These are phyloP conservation scores for Dexiosoma caninum DNA, from an alignment of 2,888 invertebrate genomes.

Conservation along the genomic window DNA sequence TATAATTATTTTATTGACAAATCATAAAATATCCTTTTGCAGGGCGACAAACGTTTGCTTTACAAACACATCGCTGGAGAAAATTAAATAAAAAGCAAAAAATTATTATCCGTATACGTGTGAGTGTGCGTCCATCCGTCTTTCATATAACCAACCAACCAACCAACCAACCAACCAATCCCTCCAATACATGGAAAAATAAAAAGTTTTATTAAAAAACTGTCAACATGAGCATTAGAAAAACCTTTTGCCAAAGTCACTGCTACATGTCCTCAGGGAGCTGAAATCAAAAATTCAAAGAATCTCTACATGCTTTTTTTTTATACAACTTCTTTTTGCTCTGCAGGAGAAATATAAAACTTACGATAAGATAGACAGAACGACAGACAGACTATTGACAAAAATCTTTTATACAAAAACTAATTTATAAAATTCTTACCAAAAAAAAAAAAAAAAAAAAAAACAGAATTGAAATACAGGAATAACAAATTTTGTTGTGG, in stretches of 20 bases:
- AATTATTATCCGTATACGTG: too few relatives aligned
- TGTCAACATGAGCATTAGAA: conserved; percentile 55
- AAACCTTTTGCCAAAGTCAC: conserved; percentile 41
- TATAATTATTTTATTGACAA: conserved; percentile 2
- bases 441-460: conserved; percentile 4
- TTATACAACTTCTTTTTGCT: background rate
- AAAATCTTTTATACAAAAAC: conserved; percentile 54
- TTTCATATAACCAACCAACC: background rate
- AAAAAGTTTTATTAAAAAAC: conserved; percentile 59
- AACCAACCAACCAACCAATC: background rate
- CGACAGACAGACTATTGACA: conserved; percentile 40
- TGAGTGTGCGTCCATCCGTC: too few relatives aligned
- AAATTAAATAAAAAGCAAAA: background rate
- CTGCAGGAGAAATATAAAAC: background rate
- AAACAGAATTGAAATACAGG: background rate
- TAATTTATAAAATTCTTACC: conserved; percentile 57
- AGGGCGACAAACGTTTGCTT: background rate
- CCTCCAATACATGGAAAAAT: background rate
- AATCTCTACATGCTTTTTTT: conserved; percentile 28
- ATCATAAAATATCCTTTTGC: background rate
- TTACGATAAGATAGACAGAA: background rate
- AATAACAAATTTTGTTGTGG: background rate
- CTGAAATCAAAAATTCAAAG: conserved; percentile 60
- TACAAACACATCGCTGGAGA: too few relatives aligned
- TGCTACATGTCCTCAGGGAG: conserved; percentile 51